These are phyloP conservation scores for Coccyzus lansbergi DNA, from an alignment of 2,797 vertebrate species.

Conservation along the genomic window DNA sequence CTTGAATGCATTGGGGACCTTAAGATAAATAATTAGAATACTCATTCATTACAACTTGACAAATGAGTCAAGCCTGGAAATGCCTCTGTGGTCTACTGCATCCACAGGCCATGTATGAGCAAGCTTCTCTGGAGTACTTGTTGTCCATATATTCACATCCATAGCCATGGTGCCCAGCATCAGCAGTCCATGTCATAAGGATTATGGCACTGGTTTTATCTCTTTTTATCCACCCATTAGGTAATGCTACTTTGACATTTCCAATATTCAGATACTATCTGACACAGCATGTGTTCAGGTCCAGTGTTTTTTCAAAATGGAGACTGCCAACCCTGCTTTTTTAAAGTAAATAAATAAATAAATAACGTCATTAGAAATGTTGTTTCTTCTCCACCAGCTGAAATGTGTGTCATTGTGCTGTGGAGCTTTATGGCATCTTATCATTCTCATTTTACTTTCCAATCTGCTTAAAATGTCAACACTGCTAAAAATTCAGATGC, in stretches of 20 bases:
- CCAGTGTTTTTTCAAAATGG: background rate
- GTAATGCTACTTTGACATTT: background rate
- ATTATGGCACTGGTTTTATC: background rate
- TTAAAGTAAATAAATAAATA: slow-evolving; percentile 7
- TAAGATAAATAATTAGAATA: slow-evolving; percentile 13
- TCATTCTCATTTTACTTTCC: background rate
- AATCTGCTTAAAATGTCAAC: slow-evolving; percentile 12
- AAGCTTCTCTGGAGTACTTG: background rate
- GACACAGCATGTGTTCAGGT: background rate
- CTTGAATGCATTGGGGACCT: background rate
- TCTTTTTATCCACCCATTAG: background rate
- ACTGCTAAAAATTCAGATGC: background rate
- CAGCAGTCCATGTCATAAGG: background rate
- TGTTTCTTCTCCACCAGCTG: slow-evolving; percentile 1
- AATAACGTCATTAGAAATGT: background rate
- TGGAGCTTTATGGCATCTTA: background rate
- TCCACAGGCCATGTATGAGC: background rate
- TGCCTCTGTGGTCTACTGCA: background rate
- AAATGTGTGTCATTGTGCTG: background rate
- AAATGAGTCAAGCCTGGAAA: background rate
- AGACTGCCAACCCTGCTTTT: background rate
- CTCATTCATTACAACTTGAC: background rate
- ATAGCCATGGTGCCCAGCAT: background rate
- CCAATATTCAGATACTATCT: background rate
- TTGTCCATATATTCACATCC: background rate